phyloP scores from a whole-genome alignment of 1,140 invertebrate species.

The Campodea augens region DNA sequence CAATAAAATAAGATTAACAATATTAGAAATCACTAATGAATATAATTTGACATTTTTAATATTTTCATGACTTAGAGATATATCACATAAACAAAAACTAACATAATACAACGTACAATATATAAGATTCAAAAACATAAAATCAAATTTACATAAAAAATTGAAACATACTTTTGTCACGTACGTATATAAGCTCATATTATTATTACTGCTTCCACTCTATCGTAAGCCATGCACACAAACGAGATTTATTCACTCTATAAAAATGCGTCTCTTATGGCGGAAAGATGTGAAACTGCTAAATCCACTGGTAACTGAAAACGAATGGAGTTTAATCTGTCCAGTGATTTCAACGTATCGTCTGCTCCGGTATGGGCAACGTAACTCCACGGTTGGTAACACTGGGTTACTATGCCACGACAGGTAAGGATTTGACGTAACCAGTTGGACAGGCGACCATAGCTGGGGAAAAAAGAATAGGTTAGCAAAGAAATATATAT shows the following conservation, averaged over 20 bases:
- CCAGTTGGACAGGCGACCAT: conserved; percentile 81
- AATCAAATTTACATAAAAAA: no score
- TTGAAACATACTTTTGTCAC: no score
- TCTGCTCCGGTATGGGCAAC: conserved; percentile 88
- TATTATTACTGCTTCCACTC: no score
- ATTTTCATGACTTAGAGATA: no score
- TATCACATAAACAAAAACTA: no score
- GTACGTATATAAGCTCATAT: no score
- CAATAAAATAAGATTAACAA: no score
- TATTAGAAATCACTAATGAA: no score
- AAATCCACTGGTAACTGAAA: conserved; percentile 90
- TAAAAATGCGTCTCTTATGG: conserved; percentile 91
- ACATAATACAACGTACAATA: no score
- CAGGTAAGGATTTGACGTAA: conserved; percentile 80
- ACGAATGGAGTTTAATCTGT: conserved; percentile 61
- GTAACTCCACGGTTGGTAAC: conserved; percentile 90
- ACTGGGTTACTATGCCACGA: conserved; percentile 65
- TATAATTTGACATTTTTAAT: no score
- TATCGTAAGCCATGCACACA: no score
- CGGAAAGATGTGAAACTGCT: conserved; percentile 86
- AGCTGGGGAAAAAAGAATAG: conserved; percentile 32
- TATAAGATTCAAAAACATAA: no score
- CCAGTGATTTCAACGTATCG: conserved; percentile 77
- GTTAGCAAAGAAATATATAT: conserved; percentile 2
- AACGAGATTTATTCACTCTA: conserved; percentile 9